These are phyloP conservation scores for Camptogramma bilineatum DNA, from an alignment of 2,888 invertebrate species.

Conservation along the genomic window DNA sequence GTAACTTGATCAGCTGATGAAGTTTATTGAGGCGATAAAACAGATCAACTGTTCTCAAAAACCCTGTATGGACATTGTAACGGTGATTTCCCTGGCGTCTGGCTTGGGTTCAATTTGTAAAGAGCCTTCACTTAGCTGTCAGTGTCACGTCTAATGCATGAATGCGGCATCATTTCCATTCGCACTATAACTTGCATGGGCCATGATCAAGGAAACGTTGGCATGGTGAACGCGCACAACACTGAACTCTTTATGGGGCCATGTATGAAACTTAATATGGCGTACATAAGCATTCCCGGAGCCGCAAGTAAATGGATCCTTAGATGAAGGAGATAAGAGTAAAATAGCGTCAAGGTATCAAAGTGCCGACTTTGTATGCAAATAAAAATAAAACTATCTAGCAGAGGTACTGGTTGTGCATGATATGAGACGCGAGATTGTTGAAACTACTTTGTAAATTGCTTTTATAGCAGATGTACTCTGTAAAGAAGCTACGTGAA, in stretches of 20 bases:
- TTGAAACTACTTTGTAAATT: slow-evolving; percentile 25
- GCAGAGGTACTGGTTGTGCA: slow-evolving; percentile 28
- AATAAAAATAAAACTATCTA: slow-evolving; percentile 33
- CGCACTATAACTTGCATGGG: slow-evolving; percentile 15
- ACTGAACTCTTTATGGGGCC: slow-evolving; percentile 45
- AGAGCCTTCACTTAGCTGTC: slow-evolving; percentile 29
- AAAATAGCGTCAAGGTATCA: slow-evolving; percentile 37
- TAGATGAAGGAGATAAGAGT: slow-evolving; percentile 41
- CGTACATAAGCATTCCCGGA: slow-evolving; percentile 36
- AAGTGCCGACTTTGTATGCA: slow-evolving; percentile 38
- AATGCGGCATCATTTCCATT: slow-evolving; percentile 20
- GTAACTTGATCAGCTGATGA: slow-evolving; percentile 8
- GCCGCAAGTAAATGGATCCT: slow-evolving; percentile 38
- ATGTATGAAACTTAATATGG: slow-evolving; percentile 53
- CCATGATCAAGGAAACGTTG: slow-evolving; percentile 28
- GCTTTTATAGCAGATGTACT: slow-evolving; percentile 17
- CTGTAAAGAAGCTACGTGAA: slow-evolving; percentile 10
- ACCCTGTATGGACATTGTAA: slow-evolving; percentile 9
- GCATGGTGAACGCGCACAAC: slow-evolving; percentile 29
- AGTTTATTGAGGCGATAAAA: slow-evolving; percentile 3
- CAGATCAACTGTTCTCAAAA: slow-evolving; percentile 4
- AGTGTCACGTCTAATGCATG: slow-evolving; percentile 35
- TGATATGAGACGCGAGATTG: slow-evolving; percentile 32
- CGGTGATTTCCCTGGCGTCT: slow-evolving; percentile 13
- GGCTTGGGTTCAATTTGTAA: slow-evolving; percentile 24